Conservation (phyloP, 2,797 vertebrate genomes). For the Phrynocephalus guinanensis region DNA sequence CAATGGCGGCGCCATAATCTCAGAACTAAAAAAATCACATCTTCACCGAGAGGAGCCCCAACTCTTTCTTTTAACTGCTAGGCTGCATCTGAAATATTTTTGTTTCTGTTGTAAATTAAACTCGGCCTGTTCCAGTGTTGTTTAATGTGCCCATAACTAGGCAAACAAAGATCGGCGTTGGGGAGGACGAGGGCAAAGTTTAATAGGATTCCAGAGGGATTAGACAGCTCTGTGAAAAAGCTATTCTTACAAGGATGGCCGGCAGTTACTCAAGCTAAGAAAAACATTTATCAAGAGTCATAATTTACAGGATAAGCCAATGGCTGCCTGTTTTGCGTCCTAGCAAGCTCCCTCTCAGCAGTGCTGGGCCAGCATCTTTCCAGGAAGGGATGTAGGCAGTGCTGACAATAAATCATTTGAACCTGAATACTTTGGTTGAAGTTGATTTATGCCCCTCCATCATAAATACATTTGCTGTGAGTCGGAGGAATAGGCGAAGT, state of each 20-base stretch:
- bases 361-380: neutral
- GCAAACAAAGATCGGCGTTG: constrained; percentile 29
- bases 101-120: neutral
- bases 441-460: neutral
- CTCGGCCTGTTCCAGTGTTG: neutral
- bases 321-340: constrained; percentile 29
- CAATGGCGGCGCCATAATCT: too few species aligned
- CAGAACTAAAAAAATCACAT: too few species aligned
- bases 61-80: too few species aligned
- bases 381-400: neutral
- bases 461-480: neutral
- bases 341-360: neutral
- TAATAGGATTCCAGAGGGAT: constrained; percentile 51
- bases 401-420: constrained; percentile 8
- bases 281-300: constrained; percentile 41
- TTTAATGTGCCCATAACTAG: constrained; percentile 61
- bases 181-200: constrained; percentile 54
- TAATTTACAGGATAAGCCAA: constrained; percentile 31
- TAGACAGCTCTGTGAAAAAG: constrained; percentile 53
- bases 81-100: neutral
- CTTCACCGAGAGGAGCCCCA: too few species aligned
- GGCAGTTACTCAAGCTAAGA: constrained; percentile 44
- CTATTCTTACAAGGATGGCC: constrained; percentile 34
- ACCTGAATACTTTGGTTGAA: neutral
- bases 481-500: neutral